Evolutionary conservation across 2,888 invertebrate species (phyloP).

Genomic region (Spatulosminthurus flaviceps): DNA sequence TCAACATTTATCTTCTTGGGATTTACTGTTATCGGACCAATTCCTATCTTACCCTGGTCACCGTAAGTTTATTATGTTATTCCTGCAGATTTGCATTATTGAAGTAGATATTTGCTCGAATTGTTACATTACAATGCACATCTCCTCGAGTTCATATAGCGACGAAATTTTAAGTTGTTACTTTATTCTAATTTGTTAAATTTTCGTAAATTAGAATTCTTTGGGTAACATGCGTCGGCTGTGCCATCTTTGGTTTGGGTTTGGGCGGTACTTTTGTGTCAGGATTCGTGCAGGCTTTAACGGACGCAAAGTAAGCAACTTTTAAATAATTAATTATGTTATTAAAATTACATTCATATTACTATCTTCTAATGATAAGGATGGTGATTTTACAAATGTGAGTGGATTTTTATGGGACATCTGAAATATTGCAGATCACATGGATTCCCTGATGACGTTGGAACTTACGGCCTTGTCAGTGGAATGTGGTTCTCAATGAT

Average conservation of each 20-base stretch:
- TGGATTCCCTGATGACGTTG: slow-evolving; percentile 83
- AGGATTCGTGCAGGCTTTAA: slow-evolving; percentile 84
- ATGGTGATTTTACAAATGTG: not conserved
- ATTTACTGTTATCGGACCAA: slow-evolving; percentile 81
- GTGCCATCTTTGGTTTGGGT: slow-evolving; percentile 73
- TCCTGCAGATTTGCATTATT: not conserved
- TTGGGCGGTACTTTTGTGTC: slow-evolving; percentile 86
- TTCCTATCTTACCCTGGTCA: slow-evolving; percentile 74
- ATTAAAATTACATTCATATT: slow-evolving; percentile 20
- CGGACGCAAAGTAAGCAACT: slow-evolving; percentile 78
- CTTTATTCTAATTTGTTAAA: too few species aligned
- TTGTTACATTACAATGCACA: too few species aligned
- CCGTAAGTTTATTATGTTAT: slow-evolving; percentile 16
- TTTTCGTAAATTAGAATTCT: slow-evolving; percentile 36
- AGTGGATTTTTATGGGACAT: slow-evolving; percentile 40
- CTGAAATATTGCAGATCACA: slow-evolving; percentile 69
- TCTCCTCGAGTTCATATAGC: too few species aligned
- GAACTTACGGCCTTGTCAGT: slow-evolving; percentile 88
- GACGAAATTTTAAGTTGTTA: too few species aligned
- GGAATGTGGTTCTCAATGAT: slow-evolving; percentile 92
- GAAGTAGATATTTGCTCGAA: not conserved
- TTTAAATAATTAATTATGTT: slow-evolving; percentile 4
- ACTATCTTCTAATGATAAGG: too few species aligned
- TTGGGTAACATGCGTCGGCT: slow-evolving; percentile 34
- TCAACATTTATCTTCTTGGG: slow-evolving; percentile 75